Base-by-base conservation (phyloP, 2,113 vertebrate species). In the Caranx melampygus region DNA sequence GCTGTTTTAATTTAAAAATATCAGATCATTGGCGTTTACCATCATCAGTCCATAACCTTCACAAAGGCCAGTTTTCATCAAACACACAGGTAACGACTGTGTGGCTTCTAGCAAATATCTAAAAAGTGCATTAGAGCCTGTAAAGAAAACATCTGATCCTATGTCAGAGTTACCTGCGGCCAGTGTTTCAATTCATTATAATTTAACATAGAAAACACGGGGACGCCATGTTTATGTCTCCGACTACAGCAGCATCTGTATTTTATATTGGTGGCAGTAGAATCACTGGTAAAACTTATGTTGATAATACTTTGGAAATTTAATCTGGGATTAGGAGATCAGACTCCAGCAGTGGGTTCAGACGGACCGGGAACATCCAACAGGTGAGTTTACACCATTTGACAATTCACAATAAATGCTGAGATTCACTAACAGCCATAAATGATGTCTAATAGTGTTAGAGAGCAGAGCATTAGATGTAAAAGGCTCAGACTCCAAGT, bases 81-180 rank as follows among this genome's bases (percentile, higher is more conserved):
- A n/a, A 52, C 45, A 40, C 21, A 51, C 14, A 71, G 33, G 10
- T 16, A 57, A 64, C n/a, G 15, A 67, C 21, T 31, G 40, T 40
- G 18, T 8, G 54, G 59, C 12, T 4, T 68, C 66, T 18, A 5
- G 10, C 5, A 59, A 76, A 68, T 58, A 58, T 57, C 16, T 40
- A 68, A 9, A 73, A 81, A 78, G 84, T 78, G 64, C 76, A 74
- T 72, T 26, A 75, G 33, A 45, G 49, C 34, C 68, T 63, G 5
- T 42, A 15, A 80, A 79, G 13, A 26, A 78, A 73, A 69, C 6
- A 54, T 42, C 6, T 2, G 12, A 40, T 76, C 15, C 18, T 31
- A 26, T 7, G 34, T 59, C 2, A 59, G 49, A 20, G 54, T 14
- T 2, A 51, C 31, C 18, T 9, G 47, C 4, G 42, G n/a, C 47